Percentiles rank a stretch among this genome's conserved stretches.
phyloP scores from a whole-genome alignment of 2,888 invertebrate species.

The Galeopsomyia nigrocyanea region DNA sequence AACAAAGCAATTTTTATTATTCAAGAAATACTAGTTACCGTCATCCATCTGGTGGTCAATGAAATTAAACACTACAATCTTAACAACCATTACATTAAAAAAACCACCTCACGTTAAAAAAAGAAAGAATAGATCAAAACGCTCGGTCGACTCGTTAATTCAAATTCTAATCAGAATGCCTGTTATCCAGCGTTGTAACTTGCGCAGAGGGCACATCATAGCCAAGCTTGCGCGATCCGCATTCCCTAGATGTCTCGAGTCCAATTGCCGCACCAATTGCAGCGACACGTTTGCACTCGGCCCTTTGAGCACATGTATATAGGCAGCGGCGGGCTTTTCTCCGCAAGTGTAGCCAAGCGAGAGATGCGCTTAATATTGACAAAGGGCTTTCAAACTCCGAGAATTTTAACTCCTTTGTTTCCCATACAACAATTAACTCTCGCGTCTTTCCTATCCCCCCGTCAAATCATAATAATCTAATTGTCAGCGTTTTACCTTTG shows the following conservation, averaged over 20 bases:
- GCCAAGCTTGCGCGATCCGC: background rate
- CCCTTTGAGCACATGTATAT: too few species aligned
- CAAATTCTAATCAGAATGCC: too few species aligned
- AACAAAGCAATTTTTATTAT: too few species aligned
- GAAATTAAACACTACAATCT: too few species aligned
- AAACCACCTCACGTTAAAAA: too few species aligned
- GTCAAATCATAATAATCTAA: slow-evolving; percentile 57
- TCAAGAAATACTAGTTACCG: too few species aligned
- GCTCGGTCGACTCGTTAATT: too few species aligned
- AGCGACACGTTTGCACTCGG: background rate
- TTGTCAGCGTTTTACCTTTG: slow-evolving; percentile 49
- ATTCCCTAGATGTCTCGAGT: slow-evolving; percentile 23
- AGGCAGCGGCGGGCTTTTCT: too few species aligned
- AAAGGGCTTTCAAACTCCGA: slow-evolving; percentile 45
- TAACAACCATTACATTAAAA: too few species aligned
- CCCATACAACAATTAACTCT: slow-evolving; percentile 65
- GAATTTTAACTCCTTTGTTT: slow-evolving; percentile 48
- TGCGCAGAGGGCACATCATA: slow-evolving; percentile 11
- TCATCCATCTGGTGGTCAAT: too few species aligned
- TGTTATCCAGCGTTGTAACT: too few species aligned
- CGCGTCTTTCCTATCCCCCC: slow-evolving; percentile 59
- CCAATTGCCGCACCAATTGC: slow-evolving; percentile 20
- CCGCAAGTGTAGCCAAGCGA: background rate
- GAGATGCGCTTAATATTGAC: slow-evolving; percentile 48
- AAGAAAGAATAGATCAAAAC: too few species aligned